Evolutionary conservation across 1,140 invertebrate genomes (phyloP), one percentile per base, ranked within the genome.

Genomic region (Cylas formicarius): DNA sequence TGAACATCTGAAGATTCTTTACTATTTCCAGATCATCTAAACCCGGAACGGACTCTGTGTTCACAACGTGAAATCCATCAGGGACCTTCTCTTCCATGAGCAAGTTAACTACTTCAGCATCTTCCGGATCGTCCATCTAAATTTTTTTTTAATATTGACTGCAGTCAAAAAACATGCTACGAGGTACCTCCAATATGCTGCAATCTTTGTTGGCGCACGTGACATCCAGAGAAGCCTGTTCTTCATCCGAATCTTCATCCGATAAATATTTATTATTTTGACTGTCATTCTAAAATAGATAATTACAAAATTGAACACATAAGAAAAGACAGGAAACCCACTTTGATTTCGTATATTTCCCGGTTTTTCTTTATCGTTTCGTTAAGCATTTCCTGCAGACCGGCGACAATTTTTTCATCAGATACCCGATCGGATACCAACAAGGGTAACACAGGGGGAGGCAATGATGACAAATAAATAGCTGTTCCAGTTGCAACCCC

Each of bases 401-500:
- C 75, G 1, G 70, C 67, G 8, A 84, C 61, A 55, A 78, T 77
- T 28, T 72, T 70, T 24, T 78, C 75, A 48, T 80, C 77, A 7
- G 74, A 74, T 1, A 75, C 71, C 54, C 78, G 77, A 9, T 76
- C 75, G 0, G 76, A 74, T 2, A 78, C 74, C 29, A 83, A 73
- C 61, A 77, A 74, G 1, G 85, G 85, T 14, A 80, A 59, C 10
- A 76, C 67, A 2, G 77, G 76, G 13, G 82, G 77, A 2, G 88
- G 88, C 18, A 94, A 62, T 0, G 87, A 77, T 0, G 75, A 71
- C 1, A 93, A 62, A 55, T 78, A 87, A 2, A 87, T 71, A 9
- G 83, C 90, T 0, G 90, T 95, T 2, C 88, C 91, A 21, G 87
- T 89, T 8, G 90, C 91, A 50, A 93, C 76, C 2, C 85, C 86